Percentiles rank a stretch among this genome's conserved stretches.
Conservation (phyloP, 2,113 vertebrate genomes). For the Elaphurus davidianus region DNA sequence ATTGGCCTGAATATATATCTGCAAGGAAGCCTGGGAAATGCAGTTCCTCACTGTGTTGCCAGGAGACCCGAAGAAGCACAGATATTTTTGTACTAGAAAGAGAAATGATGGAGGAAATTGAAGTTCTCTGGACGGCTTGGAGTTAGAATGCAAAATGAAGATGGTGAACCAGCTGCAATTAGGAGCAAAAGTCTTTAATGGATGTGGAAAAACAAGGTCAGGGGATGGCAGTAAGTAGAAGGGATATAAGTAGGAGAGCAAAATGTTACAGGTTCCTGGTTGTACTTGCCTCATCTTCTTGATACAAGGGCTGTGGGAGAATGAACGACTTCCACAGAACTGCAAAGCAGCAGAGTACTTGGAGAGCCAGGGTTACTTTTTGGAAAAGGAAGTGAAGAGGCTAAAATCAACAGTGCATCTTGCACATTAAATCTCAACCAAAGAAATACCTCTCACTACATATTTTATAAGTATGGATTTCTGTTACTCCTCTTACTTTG, state of each 20-base stretch:
- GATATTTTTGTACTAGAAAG: background rate
- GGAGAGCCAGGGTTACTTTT: background rate
- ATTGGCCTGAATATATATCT: background rate
- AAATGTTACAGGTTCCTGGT: background rate
- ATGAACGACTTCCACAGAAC: background rate
- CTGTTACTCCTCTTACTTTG: background rate
- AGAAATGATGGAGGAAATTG: background rate
- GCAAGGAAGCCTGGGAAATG: background rate
- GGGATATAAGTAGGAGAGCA: background rate
- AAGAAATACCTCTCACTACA: background rate
- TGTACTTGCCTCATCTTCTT: background rate
- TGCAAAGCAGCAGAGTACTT: background rate
- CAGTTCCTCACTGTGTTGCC: background rate
- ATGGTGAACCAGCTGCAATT: background rate
- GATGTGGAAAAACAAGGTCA: background rate
- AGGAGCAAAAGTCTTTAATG: background rate
- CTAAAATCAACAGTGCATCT: background rate
- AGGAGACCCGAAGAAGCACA: background rate
- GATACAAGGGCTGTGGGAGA: background rate
- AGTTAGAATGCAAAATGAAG: background rate
- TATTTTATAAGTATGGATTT: background rate
- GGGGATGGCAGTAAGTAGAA: background rate
- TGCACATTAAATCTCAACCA: background rate
- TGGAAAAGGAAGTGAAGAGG: background rate
- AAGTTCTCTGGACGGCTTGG: background rate